Conservation (phyloP, 2,113 vertebrate species). For the Regulus satrapa region DNA sequence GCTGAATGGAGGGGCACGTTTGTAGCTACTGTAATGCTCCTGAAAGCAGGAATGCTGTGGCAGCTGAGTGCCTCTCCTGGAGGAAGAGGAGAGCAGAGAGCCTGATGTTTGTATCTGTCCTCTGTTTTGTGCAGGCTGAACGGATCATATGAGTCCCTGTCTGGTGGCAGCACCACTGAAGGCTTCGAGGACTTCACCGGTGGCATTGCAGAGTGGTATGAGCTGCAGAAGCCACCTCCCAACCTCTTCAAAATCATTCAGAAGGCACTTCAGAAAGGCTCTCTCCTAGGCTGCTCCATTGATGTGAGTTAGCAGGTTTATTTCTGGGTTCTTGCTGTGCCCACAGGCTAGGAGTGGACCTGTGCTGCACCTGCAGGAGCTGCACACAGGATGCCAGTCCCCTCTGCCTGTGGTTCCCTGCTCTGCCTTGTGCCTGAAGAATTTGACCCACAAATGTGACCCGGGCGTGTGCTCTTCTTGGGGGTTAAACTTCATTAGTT, state of each 20-base stretch:
- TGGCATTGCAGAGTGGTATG: conserved; percentile 89
- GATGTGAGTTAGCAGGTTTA: conserved; percentile 75
- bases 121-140: conserved; percentile 72
- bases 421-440: neutral
- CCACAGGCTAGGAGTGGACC: too few species aligned
- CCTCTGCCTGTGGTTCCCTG: neutral
- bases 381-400: neutral
- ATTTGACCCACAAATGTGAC: neutral
- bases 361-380: neutral
- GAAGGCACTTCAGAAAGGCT: conserved; percentile 86
- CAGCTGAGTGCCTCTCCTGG: neutral
- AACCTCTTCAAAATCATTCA: conserved; percentile 88
- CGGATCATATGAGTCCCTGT: conserved; percentile 88
- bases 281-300: conserved; percentile 92
- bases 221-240: conserved; percentile 78
- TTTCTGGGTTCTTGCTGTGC: neutral
- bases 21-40: neutral
- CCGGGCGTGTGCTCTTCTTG: neutral
- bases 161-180: conserved; percentile 89
- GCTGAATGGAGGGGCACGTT: accelerated
- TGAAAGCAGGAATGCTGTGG: neutral
- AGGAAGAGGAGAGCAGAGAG: neutral
- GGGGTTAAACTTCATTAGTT: neutral
- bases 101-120: neutral
- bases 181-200: conserved; percentile 96